Evolutionary conservation across 2,888 invertebrate genomes (phyloP), one percentile per base, ranked within the genome.

Genomic region (Elmis aenea): DNA sequence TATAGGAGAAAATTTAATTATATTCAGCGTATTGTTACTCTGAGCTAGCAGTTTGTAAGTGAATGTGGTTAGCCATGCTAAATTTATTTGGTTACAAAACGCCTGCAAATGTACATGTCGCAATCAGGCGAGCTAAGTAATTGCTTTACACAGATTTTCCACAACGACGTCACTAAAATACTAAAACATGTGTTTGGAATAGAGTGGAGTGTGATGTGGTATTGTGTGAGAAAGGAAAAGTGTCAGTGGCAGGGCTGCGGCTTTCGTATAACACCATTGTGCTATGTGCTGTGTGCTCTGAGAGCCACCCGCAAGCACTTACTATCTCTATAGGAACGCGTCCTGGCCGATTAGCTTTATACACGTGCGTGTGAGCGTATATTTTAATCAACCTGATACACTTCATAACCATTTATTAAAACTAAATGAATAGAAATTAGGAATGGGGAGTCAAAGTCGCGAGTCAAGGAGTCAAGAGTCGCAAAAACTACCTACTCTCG

Each of bases 111-210:
- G 51, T 54, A 40, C 45, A 50, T 50, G 51, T 50, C 52, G 45
- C 42, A 52, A 47, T 50, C 51, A 52, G 49, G 48, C 44, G 50
- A 52, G 51, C 49, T 48, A 52, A 48, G 52, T 56, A 59, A 58
- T 58, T 60, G 58, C 58, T 61, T 60, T 58, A 60, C 61, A 58
- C 58, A 57, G 54, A 52, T 54, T 53, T 50, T 45, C 56, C 57
- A 52, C 56, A 56, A 46, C 46, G 48, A 52, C 54, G 55, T 51
- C 52, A 51, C 39, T 37, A 31, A 39, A 41, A 37, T 26, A 46
- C 46, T 42, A 43, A 52, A 58, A 57, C 58, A 53, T 56, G 58
- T 59, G 58, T 57, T 58, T 55, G n/a, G n/a, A n/a, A n/a, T 57
- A 55, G 56, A 58, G 54, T 59, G 46, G 55, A 57, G 55, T 53